These are phyloP conservation scores for Helicoverpa armigera DNA, from an alignment of 1,140 invertebrate species.

Conservation along the genomic window DNA sequence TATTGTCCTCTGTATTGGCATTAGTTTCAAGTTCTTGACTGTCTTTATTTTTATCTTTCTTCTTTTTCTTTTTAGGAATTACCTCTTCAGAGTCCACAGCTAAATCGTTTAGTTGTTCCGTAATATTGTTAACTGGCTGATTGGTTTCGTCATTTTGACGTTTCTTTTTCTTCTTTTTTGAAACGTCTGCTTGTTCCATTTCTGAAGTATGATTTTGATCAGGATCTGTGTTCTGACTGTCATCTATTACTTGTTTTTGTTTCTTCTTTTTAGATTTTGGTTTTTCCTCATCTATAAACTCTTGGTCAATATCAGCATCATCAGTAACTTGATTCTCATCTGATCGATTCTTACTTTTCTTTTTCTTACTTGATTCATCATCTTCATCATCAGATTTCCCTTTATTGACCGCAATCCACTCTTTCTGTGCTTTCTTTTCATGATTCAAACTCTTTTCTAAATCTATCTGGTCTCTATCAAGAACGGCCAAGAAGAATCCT, in stretches of 20 bases:
- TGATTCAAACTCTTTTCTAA: slow-evolving; percentile 58
- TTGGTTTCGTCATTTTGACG: slow-evolving; percentile 42
- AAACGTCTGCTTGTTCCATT: not conserved
- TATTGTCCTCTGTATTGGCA: not conserved
- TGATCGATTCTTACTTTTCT: not conserved
- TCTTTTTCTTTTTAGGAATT: slow-evolving; percentile 52
- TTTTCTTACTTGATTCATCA: not conserved
- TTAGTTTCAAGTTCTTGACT: slow-evolving; percentile 2
- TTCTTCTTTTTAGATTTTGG: slow-evolving; percentile 51
- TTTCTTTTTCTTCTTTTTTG: slow-evolving; percentile 59
- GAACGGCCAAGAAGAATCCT: slow-evolving; percentile 97
- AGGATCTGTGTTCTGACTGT: slow-evolving; percentile 32
- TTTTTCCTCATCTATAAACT: not conserved
- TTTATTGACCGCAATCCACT: slow-evolving; percentile 11
- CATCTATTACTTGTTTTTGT: slow-evolving; percentile 5
- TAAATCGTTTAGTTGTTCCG: slow-evolving; percentile 50
- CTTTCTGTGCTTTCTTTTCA: slow-evolving; percentile 3
- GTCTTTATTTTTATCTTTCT: slow-evolving; percentile 51
- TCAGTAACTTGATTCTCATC: slow-evolving; percentile 5
- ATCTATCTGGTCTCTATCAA: slow-evolving; percentile 88
- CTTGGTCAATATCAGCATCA: not conserved
- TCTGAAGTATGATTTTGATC: not conserved
- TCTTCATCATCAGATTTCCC: not conserved
- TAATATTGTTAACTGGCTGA: not conserved
- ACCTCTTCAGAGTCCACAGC: slow-evolving; percentile 16